Percentiles rank a stretch among this genome's conserved stretches.
Evolutionary conservation across 2,113 vertebrate genomes (phyloP).

Genomic region (Pomatorhinus ruficollis): DNA sequence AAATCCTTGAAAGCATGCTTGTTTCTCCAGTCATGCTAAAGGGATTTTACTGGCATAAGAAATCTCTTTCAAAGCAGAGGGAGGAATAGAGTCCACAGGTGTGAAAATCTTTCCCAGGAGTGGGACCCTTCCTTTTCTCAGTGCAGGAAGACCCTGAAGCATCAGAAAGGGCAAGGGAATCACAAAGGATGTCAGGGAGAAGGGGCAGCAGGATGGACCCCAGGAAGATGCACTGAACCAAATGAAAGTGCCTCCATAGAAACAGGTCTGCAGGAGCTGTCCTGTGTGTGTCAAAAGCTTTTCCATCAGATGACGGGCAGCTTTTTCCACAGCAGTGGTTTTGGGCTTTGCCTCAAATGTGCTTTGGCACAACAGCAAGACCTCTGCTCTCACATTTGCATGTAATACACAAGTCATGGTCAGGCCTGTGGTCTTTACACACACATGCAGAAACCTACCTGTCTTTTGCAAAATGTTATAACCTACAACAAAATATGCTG

Average conservation of each 20-base stretch:
- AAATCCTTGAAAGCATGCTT: not conserved
- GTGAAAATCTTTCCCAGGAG: not conserved
- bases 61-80: not conserved
- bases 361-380: not conserved
- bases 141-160: not conserved
- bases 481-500: not conserved
- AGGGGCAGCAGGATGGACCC: not conserved
- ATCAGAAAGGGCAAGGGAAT: not conserved
- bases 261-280: conserved; percentile 1
- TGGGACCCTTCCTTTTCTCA: not conserved
- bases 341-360: not conserved
- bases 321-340: not conserved
- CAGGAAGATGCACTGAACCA: not conserved
- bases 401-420: not conserved
- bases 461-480: not conserved
- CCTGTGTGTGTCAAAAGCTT: not conserved
- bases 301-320: not conserved
- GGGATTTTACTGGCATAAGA: not conserved
- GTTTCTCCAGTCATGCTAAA: accelerated
- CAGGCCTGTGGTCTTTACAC: not conserved
- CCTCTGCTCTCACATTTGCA: not conserved
- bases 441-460: not conserved
- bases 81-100: not conserved
- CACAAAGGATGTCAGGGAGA: not conserved
- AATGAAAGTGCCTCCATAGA: not conserved